A percentile compares a stretch with the other conserved stretches of the same genome.
Conservation (phyloP, 2,797 vertebrate species). For the Thunnus albacares region DNA sequence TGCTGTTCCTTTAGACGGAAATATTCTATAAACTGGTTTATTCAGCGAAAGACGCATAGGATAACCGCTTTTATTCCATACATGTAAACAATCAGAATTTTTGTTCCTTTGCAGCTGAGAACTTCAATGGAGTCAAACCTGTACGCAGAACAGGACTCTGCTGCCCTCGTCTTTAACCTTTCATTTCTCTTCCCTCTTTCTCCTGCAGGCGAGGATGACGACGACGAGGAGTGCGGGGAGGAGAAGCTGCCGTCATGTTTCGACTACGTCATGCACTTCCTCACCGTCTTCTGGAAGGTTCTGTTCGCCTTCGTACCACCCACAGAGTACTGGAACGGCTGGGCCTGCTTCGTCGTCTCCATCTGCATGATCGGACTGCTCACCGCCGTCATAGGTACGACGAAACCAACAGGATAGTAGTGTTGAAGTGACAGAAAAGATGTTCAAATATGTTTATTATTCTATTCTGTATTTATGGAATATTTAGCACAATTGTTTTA, state of each 20-base stretch:
- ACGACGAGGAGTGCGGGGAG: constrained; percentile 97
- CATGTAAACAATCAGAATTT: neutral
- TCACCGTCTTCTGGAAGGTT: constrained; percentile 99
- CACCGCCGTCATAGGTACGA: constrained; percentile 93
- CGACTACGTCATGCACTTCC: constrained; percentile 99
- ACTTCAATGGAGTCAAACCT: neutral
- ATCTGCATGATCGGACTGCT: constrained; percentile 97
- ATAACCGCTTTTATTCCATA: neutral
- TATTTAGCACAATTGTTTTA: neutral
- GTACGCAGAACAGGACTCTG: neutral
- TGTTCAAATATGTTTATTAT: neutral
- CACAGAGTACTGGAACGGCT: constrained; percentile 99
- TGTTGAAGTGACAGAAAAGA: neutral
- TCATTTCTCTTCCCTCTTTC: neutral
- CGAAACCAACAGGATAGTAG: neutral
- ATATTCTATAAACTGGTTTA: neutral
- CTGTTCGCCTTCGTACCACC: constrained; percentile 98
- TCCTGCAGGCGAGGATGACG: constrained; percentile 94
- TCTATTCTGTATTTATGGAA: neutral
- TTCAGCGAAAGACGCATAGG: neutral
- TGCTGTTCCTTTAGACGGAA: neutral
- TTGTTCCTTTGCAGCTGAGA: neutral
- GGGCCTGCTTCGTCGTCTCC: constrained; percentile 98
- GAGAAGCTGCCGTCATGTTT: constrained; percentile 99
- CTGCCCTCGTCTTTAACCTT: neutral